phyloP scores from a whole-genome alignment of 2,797 vertebrate species.

The Gallinago solitaria region DNA sequence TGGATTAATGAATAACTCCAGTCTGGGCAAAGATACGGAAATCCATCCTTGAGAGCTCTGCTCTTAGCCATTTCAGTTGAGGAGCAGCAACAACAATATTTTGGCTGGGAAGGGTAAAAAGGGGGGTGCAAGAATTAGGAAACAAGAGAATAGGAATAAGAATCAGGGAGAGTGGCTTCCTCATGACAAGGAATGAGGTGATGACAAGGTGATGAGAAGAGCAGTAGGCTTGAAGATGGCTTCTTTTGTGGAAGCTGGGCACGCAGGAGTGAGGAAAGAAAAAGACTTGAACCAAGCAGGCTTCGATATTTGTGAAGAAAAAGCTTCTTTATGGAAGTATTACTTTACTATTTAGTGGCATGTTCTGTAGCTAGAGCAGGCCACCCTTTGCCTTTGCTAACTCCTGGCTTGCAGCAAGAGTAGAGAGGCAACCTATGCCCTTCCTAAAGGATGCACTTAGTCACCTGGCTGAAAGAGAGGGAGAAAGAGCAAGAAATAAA shows the following conservation, averaged over 20 bases:
- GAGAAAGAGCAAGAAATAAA: not conserved
- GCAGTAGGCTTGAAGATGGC: not conserved
- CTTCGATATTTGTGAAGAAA: not conserved
- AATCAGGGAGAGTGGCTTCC: not conserved
- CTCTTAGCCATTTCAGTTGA: not conserved
- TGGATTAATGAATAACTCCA: not conserved
- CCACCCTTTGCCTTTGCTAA: not conserved
- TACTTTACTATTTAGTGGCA: not conserved
- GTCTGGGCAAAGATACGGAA: not conserved
- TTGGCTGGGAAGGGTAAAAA: not conserved
- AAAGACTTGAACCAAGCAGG: not conserved
- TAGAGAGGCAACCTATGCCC: not conserved
- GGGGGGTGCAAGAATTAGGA: not conserved
- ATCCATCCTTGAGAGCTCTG: not conserved
- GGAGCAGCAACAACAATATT: not conserved
- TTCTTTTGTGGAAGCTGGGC: not conserved
- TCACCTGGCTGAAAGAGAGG: not conserved
- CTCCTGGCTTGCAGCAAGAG: not conserved
- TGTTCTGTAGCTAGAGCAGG: not conserved
- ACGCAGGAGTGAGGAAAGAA: not conserved
- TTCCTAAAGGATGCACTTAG: not conserved
- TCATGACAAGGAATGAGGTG: not conserved
- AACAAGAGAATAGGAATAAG: not conserved
- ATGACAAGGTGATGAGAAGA: not conserved
- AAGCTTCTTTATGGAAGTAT: not conserved